These are phyloP conservation scores for Oreohelix idahoensis DNA, from an alignment of 1,140 invertebrate species.

Conservation along the genomic window DNA sequence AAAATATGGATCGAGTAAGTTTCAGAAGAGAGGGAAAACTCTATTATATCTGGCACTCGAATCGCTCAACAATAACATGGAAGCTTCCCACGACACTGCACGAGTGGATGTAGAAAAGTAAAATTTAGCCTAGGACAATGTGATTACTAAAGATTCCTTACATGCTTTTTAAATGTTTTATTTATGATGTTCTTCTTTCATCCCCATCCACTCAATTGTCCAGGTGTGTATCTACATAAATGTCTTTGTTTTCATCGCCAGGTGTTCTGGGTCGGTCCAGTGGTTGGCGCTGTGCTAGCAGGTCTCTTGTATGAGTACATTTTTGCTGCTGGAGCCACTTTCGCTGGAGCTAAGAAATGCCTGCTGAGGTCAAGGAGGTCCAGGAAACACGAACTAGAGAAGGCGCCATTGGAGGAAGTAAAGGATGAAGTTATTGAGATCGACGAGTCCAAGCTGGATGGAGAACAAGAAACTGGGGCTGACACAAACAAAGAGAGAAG, in stretches of 20 bases:
- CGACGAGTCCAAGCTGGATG: slow-evolving; percentile 18
- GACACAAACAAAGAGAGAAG: not conserved
- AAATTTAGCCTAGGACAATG: too few species aligned
- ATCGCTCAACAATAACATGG: too few species aligned
- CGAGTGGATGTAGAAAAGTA: too few species aligned
- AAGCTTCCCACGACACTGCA: too few species aligned
- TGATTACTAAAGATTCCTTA: too few species aligned
- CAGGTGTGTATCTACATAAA: too few species aligned
- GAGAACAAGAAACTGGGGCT: not conserved
- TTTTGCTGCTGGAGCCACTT: slow-evolving; percentile 56
- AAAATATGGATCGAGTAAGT: too few species aligned
- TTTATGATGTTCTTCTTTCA: too few species aligned
- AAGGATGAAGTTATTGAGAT: slow-evolving; percentile 23
- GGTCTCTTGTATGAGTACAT: slow-evolving; percentile 81
- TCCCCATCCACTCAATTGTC: too few species aligned
- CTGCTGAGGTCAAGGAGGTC: slow-evolving; percentile 48
- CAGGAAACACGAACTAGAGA: slow-evolving; percentile 37
- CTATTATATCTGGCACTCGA: too few species aligned
- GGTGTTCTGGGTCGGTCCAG: slow-evolving; percentile 92
- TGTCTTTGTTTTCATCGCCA: slow-evolving; percentile 28
- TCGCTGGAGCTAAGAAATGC: slow-evolving; percentile 51
- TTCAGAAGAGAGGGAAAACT: too few species aligned
- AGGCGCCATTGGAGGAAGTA: slow-evolving; percentile 45
- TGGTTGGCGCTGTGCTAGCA: slow-evolving; percentile 83
- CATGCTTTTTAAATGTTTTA: too few species aligned